Evolutionary conservation across 2,797 vertebrate genomes (phyloP), one percentile per base, ranked within the genome.

Genomic region (Orientallactaga sibirica): DNA sequence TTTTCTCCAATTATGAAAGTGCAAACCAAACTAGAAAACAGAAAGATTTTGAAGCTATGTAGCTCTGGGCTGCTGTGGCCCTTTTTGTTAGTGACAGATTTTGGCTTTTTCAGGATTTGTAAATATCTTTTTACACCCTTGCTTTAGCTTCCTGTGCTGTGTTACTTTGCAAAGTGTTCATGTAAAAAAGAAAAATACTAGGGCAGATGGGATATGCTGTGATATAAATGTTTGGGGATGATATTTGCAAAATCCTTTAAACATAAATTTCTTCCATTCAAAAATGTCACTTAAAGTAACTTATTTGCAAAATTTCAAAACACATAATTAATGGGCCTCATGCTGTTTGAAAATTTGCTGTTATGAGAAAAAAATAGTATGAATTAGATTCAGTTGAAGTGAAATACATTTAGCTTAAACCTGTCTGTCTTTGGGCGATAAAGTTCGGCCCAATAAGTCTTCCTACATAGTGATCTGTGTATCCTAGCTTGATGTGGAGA

Each of bases 191-290:
- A 74, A 76, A 88, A 82, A 66, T 15, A 67, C 12, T 55, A 67
- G 91, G 2, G 5, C 10, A 86, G 0, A 19, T 55, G 16, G n/a
- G 27, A 48, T 66, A 2, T 24, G 10, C 20, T 19, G 29, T 4
- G 12, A 1, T 61, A 76, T 93, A 64, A n/a, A 1, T 27, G 25
- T 64, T 88, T 67, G 29, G 22, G 8, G 12, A 52, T 79, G 37
- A 14, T 81, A 73, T 90, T 79, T 88, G 24, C 19, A 87, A 73
- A 88, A 33, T 68, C 5, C 0, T 95, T 85, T 76, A 75, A 80
- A 41, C 48, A 43, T 41, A 74, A 76, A 92, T 85, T 77, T 90
- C n/a, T 82, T 24, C 25, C 29, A 29, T 87, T 7, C 4, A 27
- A 79, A 64, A 62, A 84, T 86, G 66, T n/a, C 58, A 22, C 41